Conservation (phyloP, 2,888 invertebrate species). For the Danaus chrysippus region DNA sequence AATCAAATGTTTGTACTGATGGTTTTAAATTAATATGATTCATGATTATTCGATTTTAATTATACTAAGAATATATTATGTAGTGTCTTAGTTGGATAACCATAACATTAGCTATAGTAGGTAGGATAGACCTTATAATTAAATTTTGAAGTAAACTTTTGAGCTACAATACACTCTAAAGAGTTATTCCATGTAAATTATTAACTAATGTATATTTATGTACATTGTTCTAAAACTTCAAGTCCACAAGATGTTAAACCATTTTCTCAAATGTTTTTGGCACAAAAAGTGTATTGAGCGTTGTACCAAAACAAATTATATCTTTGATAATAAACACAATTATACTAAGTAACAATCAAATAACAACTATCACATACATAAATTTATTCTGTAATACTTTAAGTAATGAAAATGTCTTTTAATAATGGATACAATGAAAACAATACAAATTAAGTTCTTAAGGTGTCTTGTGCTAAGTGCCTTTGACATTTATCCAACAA, state of each 20-base stretch:
- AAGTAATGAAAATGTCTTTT: slow-evolving; percentile 28
- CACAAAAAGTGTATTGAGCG: slow-evolving; percentile 58
- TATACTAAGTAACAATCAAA: slow-evolving; percentile 21
- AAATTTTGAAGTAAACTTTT: slow-evolving; percentile 64
- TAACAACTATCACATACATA: slow-evolving; percentile 27
- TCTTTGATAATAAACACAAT: slow-evolving; percentile 12
- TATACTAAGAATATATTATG: slow-evolving; percentile 12
- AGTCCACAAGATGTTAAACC: slow-evolving; percentile 18
- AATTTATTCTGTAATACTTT: slow-evolving; percentile 25
- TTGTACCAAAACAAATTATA: slow-evolving; percentile 29
- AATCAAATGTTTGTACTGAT: not conserved
- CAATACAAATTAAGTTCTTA: not conserved
- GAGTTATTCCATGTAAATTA: slow-evolving; percentile 52
- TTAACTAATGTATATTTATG: slow-evolving; percentile 65
- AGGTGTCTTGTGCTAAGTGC: no score
- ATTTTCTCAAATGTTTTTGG: slow-evolving; percentile 49
- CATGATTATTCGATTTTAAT: no score
- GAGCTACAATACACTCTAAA: slow-evolving; percentile 68
- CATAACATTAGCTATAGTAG: slow-evolving; percentile 47
- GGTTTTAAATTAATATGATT: not conserved
- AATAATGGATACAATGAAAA: not conserved
- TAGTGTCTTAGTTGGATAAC: slow-evolving; percentile 35
- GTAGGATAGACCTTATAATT: slow-evolving; percentile 60
- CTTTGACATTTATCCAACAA: no score
- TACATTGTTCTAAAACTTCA: slow-evolving; percentile 70